Evolutionary conservation across 2,888 invertebrate genomes (phyloP).

Genomic region (Drosophila pseudotalamancana): DNA sequence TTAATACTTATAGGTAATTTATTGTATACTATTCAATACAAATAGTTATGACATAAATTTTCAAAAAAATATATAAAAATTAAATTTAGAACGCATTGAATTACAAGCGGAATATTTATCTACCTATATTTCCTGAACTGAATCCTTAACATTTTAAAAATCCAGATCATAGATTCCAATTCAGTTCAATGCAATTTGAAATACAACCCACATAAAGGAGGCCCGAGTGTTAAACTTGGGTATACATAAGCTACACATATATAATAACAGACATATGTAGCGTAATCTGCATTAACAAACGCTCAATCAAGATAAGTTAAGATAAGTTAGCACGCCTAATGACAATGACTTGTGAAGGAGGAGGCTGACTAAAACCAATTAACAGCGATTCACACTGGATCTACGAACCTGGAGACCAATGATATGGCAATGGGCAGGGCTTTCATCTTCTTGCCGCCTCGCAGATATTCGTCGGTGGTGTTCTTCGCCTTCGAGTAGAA

Average conservation of each 20-base stretch:
- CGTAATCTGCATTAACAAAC: not conserved
- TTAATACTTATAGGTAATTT: not conserved
- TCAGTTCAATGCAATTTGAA: too few relatives aligned
- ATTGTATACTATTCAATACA: not conserved
- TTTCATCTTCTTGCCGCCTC: conserved; percentile 86
- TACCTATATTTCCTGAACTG: too few relatives aligned
- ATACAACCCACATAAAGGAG: too few relatives aligned
- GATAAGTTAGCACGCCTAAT: conserved; percentile 1
- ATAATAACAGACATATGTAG: not conserved
- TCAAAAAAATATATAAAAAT: too few relatives aligned
- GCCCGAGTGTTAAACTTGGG: not conserved
- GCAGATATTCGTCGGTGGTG: conserved; percentile 86
- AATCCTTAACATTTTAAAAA: too few relatives aligned
- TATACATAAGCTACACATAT: too few relatives aligned
- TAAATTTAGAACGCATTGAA: too few relatives aligned
- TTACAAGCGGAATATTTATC: too few relatives aligned
- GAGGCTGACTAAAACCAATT: conserved; percentile 11
- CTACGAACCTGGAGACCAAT: conserved; percentile 85
- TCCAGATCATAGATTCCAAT: too few relatives aligned
- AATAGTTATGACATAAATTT: too few relatives aligned
- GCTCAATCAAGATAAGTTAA: conserved; percentile 8
- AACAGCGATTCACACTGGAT: not conserved
- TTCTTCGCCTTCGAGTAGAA: conserved; percentile 85
- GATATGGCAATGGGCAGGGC: conserved; percentile 87
- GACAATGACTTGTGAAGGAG: conserved; percentile 4